A percentile compares a stretch with the other conserved stretches of the same genome.
These are phyloP conservation scores for Ditylenchus dipsaci DNA, from an alignment of 1,140 invertebrate species.

Conservation along the genomic window DNA sequence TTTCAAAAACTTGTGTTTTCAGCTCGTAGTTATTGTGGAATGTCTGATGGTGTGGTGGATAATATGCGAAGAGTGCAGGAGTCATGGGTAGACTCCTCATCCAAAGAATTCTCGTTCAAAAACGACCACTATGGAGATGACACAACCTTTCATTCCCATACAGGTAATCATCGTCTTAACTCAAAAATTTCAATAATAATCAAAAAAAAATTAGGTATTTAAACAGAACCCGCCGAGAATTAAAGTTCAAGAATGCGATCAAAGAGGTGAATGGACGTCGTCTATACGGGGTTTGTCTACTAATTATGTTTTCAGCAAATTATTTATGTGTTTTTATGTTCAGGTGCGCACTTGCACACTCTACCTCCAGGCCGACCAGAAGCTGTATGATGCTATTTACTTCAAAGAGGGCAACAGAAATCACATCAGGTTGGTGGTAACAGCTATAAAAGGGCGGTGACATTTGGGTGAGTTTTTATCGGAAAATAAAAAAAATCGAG, in stretches of 20 bases:
- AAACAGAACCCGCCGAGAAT: constrained; percentile 13
- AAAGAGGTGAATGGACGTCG: constrained; percentile 32
- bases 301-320: no score
- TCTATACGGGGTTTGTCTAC: constrained; percentile 20
- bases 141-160: background rate
- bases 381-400: constrained; percentile 84
- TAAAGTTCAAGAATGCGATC: constrained; percentile 6
- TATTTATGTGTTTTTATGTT: no score
- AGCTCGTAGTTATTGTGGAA: background rate
- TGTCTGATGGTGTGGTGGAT: constrained; percentile 17
- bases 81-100: background rate
- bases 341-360: constrained; percentile 75
- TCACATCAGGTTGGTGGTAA: constrained; percentile 41
- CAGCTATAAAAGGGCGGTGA: no score
- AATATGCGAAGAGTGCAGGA: constrained; percentile 5
- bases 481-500: no score
- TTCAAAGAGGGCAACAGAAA: constrained; percentile 55
- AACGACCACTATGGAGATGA: background rate
- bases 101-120: background rate
- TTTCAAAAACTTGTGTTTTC: no score
- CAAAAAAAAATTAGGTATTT: background rate
- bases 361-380: constrained; percentile 93
- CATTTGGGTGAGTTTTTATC: no score
- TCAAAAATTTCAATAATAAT: constrained; percentile 16
- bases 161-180: background rate